Percentiles rank a stretch among this genome's conserved stretches.
These are phyloP conservation scores for Cydia splendana DNA, from an alignment of 1,140 invertebrate genomes.

Conservation along the genomic window DNA sequence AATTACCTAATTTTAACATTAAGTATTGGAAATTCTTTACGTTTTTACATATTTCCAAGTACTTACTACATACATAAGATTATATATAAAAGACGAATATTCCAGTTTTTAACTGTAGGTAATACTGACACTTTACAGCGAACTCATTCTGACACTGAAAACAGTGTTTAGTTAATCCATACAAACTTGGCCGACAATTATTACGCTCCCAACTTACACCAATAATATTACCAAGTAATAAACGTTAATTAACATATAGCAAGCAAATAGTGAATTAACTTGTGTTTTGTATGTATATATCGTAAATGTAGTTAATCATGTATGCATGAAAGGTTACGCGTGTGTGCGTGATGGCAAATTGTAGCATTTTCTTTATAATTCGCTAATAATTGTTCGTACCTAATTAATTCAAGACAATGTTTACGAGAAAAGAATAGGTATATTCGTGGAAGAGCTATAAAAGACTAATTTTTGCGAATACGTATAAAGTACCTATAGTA, in stretches of 20 bases:
- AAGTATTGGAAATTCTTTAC: no score
- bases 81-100: no score
- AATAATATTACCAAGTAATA: slow-evolving; percentile 11
- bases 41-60: no score
- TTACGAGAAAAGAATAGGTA: not conserved
- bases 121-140: no score
- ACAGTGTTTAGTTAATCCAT: not conserved
- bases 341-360: slow-evolving; percentile 18
- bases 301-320: slow-evolving; percentile 11
- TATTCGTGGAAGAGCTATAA: no score
- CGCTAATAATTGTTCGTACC: not conserved
- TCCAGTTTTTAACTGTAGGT: no score
- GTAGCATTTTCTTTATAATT: not conserved
- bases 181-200: not conserved
- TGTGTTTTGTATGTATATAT: slow-evolving; percentile 12
- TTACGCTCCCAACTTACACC: not conserved
- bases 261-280: slow-evolving; percentile 17
- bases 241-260: slow-evolving; percentile 7
- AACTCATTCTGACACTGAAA: no score
- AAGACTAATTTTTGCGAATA: no score
- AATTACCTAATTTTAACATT: no score
- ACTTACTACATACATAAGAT: no score
- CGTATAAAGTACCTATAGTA: no score
- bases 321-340: slow-evolving; percentile 16
- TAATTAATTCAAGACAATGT: not conserved